Base-by-base conservation (phyloP, 2,797 vertebrate genomes). In the Melanotaenia maccullochi region DNA sequence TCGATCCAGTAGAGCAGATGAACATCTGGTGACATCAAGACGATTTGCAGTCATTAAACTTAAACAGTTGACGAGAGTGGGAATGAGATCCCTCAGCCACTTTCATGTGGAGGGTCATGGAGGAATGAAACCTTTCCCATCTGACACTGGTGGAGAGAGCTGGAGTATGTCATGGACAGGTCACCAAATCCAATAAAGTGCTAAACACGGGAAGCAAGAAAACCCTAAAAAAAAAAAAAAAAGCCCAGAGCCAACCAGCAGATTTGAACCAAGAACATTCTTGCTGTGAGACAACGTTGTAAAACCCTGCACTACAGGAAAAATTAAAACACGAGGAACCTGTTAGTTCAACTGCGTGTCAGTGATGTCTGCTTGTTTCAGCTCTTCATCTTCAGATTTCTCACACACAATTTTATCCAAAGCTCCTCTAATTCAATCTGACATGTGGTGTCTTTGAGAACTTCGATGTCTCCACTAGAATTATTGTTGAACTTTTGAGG, bases 371-470 rank as follows among this genome's bases (percentile, higher is more conserved):
- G 40, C 14, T 42, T 42, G 13, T 57, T 24, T 28, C 64, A 75
- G 5, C 28, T 72, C 44, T 75, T 56, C 35, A 63, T 76, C 42
- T 4, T 38, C 60, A 82, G 44, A 79, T 63, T 59, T 68, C 63
- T 61, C 20, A 32, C 22, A 35, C 57, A 63, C 59, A 28, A 74
- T 35, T 79, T 69, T 52, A 52, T 54, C 12, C 51, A 59, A 59
- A 59, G 22, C 57, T 74, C 52, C 54, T 67, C 22, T 75, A 69
- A 76, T 69, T 75, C 70, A 60, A n/a, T 57, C 55, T 35, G 73
- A 79, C 54, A 51, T 76, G 69, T 61, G 72, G 63, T 78, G 36
- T 81, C 44, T 76, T 65, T 68, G 70, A 68, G 67, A 76, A 57
- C 18, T 33, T 12, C 49, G 62, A 16, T 40, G 60, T 78, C 4